A percentile compares a stretch with the other conserved stretches of the same genome.
Conservation (phyloP, 2,797 vertebrate genomes). For the Chiloscyllium punctatum region DNA sequence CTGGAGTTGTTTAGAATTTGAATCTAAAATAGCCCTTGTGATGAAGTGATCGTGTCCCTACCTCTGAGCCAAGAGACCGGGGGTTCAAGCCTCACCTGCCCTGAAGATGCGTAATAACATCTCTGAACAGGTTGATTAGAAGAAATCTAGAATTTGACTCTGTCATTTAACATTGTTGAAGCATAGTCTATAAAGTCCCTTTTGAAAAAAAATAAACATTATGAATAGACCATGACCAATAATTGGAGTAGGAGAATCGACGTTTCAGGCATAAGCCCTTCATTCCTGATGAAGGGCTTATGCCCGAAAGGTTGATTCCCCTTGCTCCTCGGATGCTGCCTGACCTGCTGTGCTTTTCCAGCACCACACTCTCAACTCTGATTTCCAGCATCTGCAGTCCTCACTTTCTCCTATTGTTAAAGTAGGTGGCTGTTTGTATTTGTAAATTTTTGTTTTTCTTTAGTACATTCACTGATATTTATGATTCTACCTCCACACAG, state of each 20-base stretch:
- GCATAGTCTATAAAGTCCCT: neutral
- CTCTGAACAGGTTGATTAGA: too few species aligned
- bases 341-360: too few species aligned
- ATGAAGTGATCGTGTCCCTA: too few species aligned
- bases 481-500: neutral
- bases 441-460: neutral
- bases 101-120: too few species aligned
- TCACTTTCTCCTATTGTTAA: neutral
- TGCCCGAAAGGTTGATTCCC: too few species aligned
- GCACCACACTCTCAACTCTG: too few species aligned
- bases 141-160: neutral
- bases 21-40: neutral
- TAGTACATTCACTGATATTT: neutral
- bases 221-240: neutral
- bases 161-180: neutral
- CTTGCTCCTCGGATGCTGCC: too few species aligned
- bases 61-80: too few species aligned
- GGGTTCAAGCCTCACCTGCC: too few species aligned
- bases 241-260: neutral
- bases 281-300: too few species aligned
- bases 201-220: neutral
- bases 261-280: too few species aligned
- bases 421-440: neutral
- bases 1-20: neutral
- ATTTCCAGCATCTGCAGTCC: too few species aligned